Evolutionary conservation across 2,797 vertebrate species (phyloP).

Genomic region (Crypturellus tataupa): DNA sequence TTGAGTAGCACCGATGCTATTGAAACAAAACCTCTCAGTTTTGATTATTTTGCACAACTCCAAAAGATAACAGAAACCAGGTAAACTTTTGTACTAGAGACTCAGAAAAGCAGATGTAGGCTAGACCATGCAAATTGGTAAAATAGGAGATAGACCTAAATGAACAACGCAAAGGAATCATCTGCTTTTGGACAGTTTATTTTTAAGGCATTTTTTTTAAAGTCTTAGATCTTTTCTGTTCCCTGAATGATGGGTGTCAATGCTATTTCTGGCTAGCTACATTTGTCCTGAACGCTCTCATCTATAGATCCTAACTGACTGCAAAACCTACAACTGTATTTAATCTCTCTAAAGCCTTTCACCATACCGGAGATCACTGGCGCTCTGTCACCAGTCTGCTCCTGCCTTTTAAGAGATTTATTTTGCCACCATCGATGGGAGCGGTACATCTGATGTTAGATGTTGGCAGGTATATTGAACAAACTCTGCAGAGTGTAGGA

Average conservation of each 20-base stretch:
- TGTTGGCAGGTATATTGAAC: background rate
- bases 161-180: background rate
- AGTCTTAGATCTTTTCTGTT: background rate
- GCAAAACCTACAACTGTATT: slow-evolving; percentile 13
- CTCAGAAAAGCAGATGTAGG: background rate
- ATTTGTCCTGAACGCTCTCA: background rate
- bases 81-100: background rate
- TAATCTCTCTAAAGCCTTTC: slow-evolving; percentile 36
- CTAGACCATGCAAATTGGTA: background rate
- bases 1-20: background rate
- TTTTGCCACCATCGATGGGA: background rate
- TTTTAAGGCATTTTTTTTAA: background rate
- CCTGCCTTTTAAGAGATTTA: background rate
- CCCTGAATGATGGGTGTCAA: slow-evolving; percentile 3
- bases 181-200: background rate
- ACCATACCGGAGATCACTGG: background rate
- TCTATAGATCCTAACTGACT: background rate
- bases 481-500: background rate
- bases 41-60: slow-evolving; percentile 11
- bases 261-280: slow-evolving; percentile 10
- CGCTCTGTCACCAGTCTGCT: background rate
- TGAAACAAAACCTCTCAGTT: background rate
- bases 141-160: background rate
- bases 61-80: background rate
- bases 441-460: background rate